Base-by-base conservation (phyloP, 2,113 vertebrate species). In the Ifrita kowaldi region DNA sequence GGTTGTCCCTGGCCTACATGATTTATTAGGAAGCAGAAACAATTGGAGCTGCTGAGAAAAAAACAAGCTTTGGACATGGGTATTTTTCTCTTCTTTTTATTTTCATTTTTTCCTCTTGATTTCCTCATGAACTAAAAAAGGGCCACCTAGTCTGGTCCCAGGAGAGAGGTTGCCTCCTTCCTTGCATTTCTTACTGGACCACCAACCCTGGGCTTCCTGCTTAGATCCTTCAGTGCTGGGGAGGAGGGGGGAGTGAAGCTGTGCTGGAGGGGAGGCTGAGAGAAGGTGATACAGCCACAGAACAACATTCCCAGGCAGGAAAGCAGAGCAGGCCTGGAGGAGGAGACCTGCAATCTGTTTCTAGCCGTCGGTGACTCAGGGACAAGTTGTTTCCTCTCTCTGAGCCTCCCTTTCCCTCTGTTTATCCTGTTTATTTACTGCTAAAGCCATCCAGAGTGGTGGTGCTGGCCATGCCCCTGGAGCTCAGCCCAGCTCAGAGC, bases 21-120 rank as follows among this genome's bases (percentile, higher is more conserved):
- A 96, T 96, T 97, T 97, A 97, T 97, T 93, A 93, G 73, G 93
- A 75, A 96, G 87, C 96, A 96, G 95, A 88, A 97, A 97, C 96
- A 97, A 96, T 95, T 94, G 90, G 60, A 95, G 78, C 28, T 85
- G 82, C 82, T 86, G 59, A 22, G 60, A 77, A 84, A 85, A 82
- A 89, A 39, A 52, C 18, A 7, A 87, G n/a, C 63, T 90, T 92
- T 84, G 47, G 91, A 94, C 35, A n/a, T 21, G 65, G 30, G n/a
- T 67, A 32, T 86, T 78, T 81, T 67, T 6, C 69, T 85, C 24
- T 14, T 73, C 23, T 55, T 81, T 81, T 49, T 71, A 9, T 91
- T 91, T 81, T 91, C 9, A 9, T 75, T 55, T 59, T 27, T 6
- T 0, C 24, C 37, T 50, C 22, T 78, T 68, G 67, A 92, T 88